Base-by-base conservation (phyloP, 2,888 invertebrate genomes). In the Macrophya alboannulata region DNA sequence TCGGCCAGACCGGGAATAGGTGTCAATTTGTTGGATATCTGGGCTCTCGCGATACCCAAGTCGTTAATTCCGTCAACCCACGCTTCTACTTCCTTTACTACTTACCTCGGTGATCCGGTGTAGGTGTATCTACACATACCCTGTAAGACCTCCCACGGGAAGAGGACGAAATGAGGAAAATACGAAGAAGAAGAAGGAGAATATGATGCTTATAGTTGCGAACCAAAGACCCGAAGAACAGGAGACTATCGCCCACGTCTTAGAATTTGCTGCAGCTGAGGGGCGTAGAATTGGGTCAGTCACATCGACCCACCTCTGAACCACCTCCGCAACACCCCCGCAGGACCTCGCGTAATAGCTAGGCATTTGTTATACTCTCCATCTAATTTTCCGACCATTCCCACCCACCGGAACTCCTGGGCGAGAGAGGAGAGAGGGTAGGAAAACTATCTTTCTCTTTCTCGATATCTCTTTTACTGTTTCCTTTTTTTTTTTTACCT, bases 281-380 rank as follows among this genome's bases (percentile, higher is more conserved):
- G n/a, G 68, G 51, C 31, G 68, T 68, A 48, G 79, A 83, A 83
- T 71, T 83, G 83, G 83, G 83, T 71, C 83, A 83, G 83, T 83
- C 68, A 83, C 83, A 83, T 83, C 83, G 83, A 83, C 83, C 83
- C 83, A 68, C 83, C 68, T 31, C 68, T 43, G 83, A 48, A 59
- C 77, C 37, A 77, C 62, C 81, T 40, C 81, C 81, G 81, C 83
- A 48, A 31, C 51, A 68, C 51, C 68, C 81, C 48, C 48, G 68
- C 68, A 83, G 83, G 83, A 83, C 68, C 31, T 81, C 21, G 45
- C 83, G 83, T 83, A 83, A 83, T 83, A 83, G 83, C 83, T 55
- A 68, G 48, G 68, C 83, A 83, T 83, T 83, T 83, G 83, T 83
- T 83, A 83, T 83, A 83, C 68, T 83, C 68, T 83, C 83, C 83